Percentiles rank a stretch among this genome's conserved stretches.
phyloP scores from a whole-genome alignment of 2,113 vertebrate species.

The Ophiodon elongatus region DNA sequence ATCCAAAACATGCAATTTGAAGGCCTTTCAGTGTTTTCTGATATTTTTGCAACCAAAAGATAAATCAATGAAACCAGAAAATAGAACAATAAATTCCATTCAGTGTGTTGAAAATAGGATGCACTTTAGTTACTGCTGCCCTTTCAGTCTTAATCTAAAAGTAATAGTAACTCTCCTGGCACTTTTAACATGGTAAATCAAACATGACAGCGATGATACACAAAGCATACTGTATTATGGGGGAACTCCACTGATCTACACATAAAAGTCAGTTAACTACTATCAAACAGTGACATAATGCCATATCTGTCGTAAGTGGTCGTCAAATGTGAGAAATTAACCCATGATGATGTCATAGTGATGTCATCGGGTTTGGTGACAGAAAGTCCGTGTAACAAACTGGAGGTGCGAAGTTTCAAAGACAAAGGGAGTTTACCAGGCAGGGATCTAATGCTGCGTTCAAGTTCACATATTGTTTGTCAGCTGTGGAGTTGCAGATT shows the following conservation, averaged over 20 bases:
- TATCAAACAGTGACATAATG: neutral
- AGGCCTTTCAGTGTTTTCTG: too few species aligned
- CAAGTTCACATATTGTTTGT: neutral
- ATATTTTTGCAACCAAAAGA: too few species aligned
- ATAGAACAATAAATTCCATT: too few species aligned
- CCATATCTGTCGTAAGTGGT: neutral
- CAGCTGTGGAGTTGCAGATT: neutral
- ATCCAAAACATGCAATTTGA: too few species aligned
- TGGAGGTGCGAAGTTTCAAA: neutral
- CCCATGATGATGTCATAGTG: neutral
- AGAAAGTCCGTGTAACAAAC: neutral
- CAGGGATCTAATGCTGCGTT: neutral
- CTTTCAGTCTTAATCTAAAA: too few species aligned
- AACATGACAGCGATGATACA: neutral
- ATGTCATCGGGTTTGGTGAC: neutral
- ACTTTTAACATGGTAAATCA: too few species aligned
- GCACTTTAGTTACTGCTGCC: too few species aligned
- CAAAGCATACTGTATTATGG: too few species aligned
- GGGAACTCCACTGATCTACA: neutral
- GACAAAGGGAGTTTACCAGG: neutral
- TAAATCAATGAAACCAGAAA: too few species aligned
- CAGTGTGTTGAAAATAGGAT: too few species aligned
- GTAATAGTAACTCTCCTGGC: too few species aligned
- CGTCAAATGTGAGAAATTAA: neutral
- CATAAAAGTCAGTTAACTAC: neutral